Base-by-base conservation (phyloP, 2,797 vertebrate species). In the Arnoldichthys spilopterus region DNA sequence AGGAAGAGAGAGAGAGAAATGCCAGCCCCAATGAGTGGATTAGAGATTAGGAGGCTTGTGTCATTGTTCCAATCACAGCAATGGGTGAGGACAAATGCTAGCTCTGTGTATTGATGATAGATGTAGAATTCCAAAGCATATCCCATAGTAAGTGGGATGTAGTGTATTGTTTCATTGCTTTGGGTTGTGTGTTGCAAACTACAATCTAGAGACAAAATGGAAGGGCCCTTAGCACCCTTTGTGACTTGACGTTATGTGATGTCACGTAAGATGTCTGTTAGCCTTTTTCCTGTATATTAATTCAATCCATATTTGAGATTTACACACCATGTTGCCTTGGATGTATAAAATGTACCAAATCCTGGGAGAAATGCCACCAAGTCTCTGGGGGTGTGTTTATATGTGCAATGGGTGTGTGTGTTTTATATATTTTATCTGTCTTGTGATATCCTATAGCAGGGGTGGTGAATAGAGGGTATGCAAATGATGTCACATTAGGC, bases 11-110 rank as follows among this genome's bases (percentile, higher is more conserved):
- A 90, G 93, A 91, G 89, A 92, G 91, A 90, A 92, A 92, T 87
- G 91, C 90, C 64, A 89, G 90, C 85, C 88, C 93, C 82, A 92
- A 93, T 94, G 93, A 94, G 89, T 93, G 93, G 93, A 91, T 93
- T 93, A 94, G 92, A 90, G 92, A 93, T 91, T 94, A 92, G 90
- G 91, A 75, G 80, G 89, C 89, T 85, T 91, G 88, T 90, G 85
- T 87, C 91, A 90, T 82, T 92, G 82, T 89, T 88, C 89, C 83
- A 85, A 84, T 90, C 85, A 84, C 83, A 92, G 80, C 82, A 81
- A 73, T 90, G 88, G 94, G 93, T 94, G 94, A 94, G 94, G 87
- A 92, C 79, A 84, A 83, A 78, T 84, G 64, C 66, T 59, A 53
- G 81, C 61, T 75, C 59, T 77, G 59, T 79, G 58, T 61, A 22